Evolutionary conservation across 2,113 vertebrate genomes (phyloP).

Genomic region (Notarius lentiginosus): DNA sequence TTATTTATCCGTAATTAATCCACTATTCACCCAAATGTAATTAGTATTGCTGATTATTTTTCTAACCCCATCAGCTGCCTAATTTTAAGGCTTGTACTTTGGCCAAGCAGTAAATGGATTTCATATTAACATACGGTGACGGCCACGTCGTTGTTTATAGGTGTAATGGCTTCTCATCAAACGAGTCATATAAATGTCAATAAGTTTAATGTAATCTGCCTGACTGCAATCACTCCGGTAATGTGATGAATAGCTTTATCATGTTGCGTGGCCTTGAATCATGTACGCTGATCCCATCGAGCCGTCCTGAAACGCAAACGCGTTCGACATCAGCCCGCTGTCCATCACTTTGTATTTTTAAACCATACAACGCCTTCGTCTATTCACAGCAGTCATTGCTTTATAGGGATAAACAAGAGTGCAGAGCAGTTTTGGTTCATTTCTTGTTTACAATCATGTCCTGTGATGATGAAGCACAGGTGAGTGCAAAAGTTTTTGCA

Average conservation of each 20-base stretch:
- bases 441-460: background rate
- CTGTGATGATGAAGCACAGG: background rate
- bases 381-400: too few species aligned
- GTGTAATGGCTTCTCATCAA: slow-evolving; percentile 58
- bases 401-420: background rate
- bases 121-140: slow-evolving; percentile 58
- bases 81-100: slow-evolving; percentile 45
- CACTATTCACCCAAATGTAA: background rate
- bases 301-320: background rate
- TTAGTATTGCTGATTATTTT: background rate
- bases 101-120: slow-evolving; percentile 46
- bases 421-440: background rate
- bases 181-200: slow-evolving; percentile 53
- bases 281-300: background rate
- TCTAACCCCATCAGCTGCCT: background rate
- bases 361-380: background rate
- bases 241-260: slow-evolving; percentile 46
- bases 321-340: background rate
- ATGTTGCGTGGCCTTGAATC: slow-evolving; percentile 1
- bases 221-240: slow-evolving; percentile 29
- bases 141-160: slow-evolving; percentile 54
- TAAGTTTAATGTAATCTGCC: slow-evolving; percentile 50
- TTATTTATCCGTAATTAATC: background rate
- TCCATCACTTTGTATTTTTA: background rate
- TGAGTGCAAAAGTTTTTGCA: background rate